phyloP scores from a whole-genome alignment of 2,113 vertebrate species.

The Caracal caracal region DNA sequence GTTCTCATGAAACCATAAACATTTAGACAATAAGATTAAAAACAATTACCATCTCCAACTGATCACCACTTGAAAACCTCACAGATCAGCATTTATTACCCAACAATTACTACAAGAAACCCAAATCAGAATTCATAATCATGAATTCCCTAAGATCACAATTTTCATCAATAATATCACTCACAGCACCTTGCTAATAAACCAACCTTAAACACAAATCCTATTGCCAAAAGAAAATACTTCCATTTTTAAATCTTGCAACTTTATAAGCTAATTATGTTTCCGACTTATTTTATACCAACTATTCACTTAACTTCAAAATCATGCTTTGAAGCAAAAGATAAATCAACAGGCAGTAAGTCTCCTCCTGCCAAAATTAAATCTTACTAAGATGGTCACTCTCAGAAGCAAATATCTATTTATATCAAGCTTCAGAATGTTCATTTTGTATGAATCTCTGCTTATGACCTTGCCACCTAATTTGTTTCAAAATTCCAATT shows the following conservation, averaged over 20 bases:
- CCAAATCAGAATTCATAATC: background rate
- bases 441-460: background rate
- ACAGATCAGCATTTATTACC: background rate
- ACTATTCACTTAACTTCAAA: constrained; percentile 40
- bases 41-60: background rate
- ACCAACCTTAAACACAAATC: background rate
- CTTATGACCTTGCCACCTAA: background rate
- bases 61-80: constrained; percentile 28
- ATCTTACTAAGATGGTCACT: constrained; percentile 22
- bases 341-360: background rate
- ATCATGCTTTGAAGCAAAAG: background rate
- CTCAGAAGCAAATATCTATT: background rate
- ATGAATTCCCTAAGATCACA: constrained; percentile 13
- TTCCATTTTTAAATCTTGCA: constrained; percentile 33
- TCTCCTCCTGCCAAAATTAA: constrained; percentile 7
- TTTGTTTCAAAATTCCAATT: constrained; percentile 34
- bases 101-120: background rate
- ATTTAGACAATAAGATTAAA: constrained; percentile 30
- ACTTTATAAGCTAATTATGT: background rate
- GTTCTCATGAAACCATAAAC: background rate
- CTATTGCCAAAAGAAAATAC: background rate
- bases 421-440: background rate
- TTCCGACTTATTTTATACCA: constrained; percentile 28
- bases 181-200: background rate
- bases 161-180: constrained; percentile 26